A percentile compares a stretch with the other conserved stretches of the same genome.
Conservation (phyloP, 2,888 invertebrate genomes). For the Vandiemenella viatica region DNA sequence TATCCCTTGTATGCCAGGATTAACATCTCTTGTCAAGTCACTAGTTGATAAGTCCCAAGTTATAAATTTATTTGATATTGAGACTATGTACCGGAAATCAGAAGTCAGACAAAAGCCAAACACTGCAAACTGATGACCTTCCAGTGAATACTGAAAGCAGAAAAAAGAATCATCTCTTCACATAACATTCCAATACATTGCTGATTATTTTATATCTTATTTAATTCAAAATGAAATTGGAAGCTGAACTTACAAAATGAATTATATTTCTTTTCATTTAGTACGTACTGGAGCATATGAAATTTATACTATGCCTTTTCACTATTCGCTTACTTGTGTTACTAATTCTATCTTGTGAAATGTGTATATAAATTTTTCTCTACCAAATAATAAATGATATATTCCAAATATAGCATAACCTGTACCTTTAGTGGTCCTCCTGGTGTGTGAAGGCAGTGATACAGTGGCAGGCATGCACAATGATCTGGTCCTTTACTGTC, state of each 20-base stretch:
- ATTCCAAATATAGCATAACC: no score
- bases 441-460: slow-evolving; percentile 95
- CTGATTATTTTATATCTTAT: no score
- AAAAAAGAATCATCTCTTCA: neutral
- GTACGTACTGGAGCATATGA: no score
- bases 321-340: no score
- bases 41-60: slow-evolving; percentile 95
- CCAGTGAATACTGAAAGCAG: slow-evolving; percentile 68
- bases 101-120: slow-evolving; percentile 82
- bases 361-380: no score
- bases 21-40: slow-evolving; percentile 82
- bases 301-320: no score
- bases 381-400: no score
- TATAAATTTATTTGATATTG: slow-evolving; percentile 90
- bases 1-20: slow-evolving; percentile 88
- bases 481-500: slow-evolving; percentile 77
- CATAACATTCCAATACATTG: no score
- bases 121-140: slow-evolving; percentile 96
- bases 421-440: slow-evolving; percentile 87
- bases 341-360: no score
- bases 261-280: no score
- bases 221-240: neutral
- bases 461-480: slow-evolving; percentile 80
- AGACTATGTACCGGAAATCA: slow-evolving; percentile 83
- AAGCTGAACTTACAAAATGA: no score